Evolutionary conservation across 2,113 vertebrate genomes (phyloP).

Genomic region (Boulengeromyrus knoepffleri): DNA sequence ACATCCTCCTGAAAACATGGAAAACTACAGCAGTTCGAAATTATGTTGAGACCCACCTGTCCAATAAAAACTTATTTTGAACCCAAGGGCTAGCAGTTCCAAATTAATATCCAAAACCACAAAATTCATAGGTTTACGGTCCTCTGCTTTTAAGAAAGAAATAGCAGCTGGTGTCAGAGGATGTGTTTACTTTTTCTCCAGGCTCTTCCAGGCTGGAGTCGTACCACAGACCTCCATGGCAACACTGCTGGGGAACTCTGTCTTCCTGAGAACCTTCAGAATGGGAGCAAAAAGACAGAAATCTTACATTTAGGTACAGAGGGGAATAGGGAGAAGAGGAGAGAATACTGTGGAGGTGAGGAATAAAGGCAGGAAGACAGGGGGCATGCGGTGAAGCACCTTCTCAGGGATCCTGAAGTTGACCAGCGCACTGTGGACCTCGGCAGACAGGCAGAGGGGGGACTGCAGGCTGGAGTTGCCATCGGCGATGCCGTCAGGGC

Average conservation of each 20-base stretch:
- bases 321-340: background rate
- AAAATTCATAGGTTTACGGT: background rate
- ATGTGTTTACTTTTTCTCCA: constrained; percentile 77
- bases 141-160: background rate
- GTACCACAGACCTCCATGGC: constrained; percentile 72
- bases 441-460: constrained; percentile 88
- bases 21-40: background rate
- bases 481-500: constrained; percentile 69
- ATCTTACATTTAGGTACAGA: background rate
- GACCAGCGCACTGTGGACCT: constrained; percentile 74
- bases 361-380: background rate
- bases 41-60: background rate
- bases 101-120: background rate
- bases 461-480: constrained; percentile 64
- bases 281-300: background rate
- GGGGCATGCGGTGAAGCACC: constrained; percentile 51
- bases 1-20: background rate
- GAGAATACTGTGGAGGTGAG: background rate
- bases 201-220: constrained; percentile 71
- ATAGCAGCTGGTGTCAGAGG: background rate
- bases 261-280: constrained; percentile 84
- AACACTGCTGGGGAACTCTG: constrained; percentile 66
- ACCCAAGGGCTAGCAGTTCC: background rate
- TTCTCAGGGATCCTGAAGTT: constrained; percentile 80
- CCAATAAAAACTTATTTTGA: background rate